Evolutionary conservation across 2,113 vertebrate genomes (phyloP).

Genomic region (Cheilinus undulatus): DNA sequence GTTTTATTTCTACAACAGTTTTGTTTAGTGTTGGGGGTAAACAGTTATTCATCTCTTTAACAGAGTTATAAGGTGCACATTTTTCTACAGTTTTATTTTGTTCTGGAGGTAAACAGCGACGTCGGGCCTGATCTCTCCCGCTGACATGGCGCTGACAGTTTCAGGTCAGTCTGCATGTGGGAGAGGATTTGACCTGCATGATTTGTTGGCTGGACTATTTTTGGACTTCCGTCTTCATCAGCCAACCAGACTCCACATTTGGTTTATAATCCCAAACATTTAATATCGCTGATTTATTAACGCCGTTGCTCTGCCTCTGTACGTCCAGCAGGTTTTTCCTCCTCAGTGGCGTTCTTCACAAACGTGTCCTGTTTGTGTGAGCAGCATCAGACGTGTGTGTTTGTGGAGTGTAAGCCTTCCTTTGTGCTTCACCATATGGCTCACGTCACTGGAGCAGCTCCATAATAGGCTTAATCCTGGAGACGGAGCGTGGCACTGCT

Average conservation of each 20-base stretch:
- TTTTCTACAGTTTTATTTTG: not conserved
- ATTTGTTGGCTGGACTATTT: conserved; percentile 53
- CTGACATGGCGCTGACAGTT: conserved; percentile 19
- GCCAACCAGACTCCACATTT: conserved; percentile 52
- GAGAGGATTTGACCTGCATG: conserved; percentile 50
- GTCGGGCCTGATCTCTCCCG: not conserved
- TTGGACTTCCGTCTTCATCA: conserved; percentile 38
- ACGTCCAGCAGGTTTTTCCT: not conserved
- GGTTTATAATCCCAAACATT: conserved; percentile 51
- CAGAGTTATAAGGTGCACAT: not conserved
- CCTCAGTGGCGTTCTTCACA: not conserved
- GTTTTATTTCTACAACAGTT: too few species aligned
- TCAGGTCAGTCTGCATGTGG: conserved; percentile 36
- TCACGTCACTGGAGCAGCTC: conserved; percentile 8
- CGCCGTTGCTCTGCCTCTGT: not conserved
- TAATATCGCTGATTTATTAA: not conserved
- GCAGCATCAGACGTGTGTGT: not conserved
- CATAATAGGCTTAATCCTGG: conserved; percentile 77
- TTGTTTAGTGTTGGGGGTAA: too few species aligned
- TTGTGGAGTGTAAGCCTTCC: conserved; percentile 26
- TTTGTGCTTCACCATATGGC: conserved; percentile 69
- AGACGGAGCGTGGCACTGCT: conserved; percentile 1
- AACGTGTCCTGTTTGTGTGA: not conserved
- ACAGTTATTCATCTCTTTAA: too few species aligned
- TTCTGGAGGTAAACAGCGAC: not conserved